Conservation (phyloP, 2,113 vertebrate species). For the Lates calcarifer region DNA sequence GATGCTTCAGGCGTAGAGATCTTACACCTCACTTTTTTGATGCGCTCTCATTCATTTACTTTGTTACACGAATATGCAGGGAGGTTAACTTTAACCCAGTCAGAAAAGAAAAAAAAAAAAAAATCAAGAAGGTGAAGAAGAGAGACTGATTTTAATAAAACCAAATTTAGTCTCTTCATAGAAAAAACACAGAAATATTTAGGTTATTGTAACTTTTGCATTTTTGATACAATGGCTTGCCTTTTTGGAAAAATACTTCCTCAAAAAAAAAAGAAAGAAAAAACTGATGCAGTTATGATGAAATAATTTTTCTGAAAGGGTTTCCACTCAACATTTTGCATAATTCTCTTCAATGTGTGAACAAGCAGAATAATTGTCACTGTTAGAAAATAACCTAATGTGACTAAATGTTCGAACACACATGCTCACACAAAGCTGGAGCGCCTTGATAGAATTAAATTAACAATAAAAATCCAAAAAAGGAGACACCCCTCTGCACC, state of each 20-base stretch:
- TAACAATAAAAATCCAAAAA: constrained; percentile 1
- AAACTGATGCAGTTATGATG: constrained; percentile 46
- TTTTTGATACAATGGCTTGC: constrained; percentile 3
- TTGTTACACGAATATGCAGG: not conserved
- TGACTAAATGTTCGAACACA: constrained; percentile 16
- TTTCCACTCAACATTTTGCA: constrained; percentile 37
- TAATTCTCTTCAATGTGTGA: constrained; percentile 1
- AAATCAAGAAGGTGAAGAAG: not conserved
- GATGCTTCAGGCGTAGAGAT: constrained; percentile 23
- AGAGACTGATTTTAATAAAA: constrained; percentile 37
- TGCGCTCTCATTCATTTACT: constrained; percentile 21
- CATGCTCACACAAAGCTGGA: constrained; percentile 4
- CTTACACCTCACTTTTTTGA: constrained; percentile 25
- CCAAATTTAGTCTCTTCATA: not conserved
- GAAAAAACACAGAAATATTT: constrained; percentile 23
- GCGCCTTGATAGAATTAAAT: not conserved
- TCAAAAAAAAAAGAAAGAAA: constrained; percentile 3
- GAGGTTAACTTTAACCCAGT: not conserved
- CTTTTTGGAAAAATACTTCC: not conserved
- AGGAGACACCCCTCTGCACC: not conserved
- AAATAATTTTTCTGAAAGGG: constrained; percentile 26
- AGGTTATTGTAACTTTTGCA: not conserved
- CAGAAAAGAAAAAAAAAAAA: not conserved
- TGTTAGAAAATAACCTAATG: constrained; percentile 6
- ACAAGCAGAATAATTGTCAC: not conserved